Percentiles rank a stretch among this genome's conserved stretches.
phyloP scores from a whole-genome alignment of 2,888 invertebrate genomes.

The Anticlea derivata region DNA sequence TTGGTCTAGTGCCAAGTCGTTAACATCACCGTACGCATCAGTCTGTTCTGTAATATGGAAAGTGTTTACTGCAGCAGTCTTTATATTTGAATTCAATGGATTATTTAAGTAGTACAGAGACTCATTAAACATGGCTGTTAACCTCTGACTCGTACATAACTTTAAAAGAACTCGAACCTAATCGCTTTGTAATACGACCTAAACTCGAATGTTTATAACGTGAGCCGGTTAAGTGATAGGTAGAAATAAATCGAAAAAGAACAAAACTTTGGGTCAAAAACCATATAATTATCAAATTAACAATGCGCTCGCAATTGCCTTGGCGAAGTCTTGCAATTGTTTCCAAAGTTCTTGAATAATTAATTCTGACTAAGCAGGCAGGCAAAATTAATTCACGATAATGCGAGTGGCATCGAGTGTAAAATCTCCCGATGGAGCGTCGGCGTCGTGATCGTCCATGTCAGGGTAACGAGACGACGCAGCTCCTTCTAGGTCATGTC shows the following conservation, averaged over 20 bases:
- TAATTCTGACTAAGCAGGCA: background rate
- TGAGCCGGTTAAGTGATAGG: background rate
- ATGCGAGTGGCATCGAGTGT: constrained; percentile 9
- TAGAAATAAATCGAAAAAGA: background rate
- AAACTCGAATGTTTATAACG: background rate
- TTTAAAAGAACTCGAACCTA: constrained; percentile 13
- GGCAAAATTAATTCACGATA: background rate
- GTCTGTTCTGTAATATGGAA: constrained; percentile 27
- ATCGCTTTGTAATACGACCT: constrained; percentile 12
- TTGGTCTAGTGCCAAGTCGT: constrained; percentile 32
- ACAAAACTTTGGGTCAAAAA: background rate
- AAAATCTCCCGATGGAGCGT: background rate
- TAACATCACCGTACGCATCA: constrained; percentile 19
- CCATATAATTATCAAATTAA: constrained; percentile 2
- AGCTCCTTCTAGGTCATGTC: constrained; percentile 23
- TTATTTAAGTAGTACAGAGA: constrained; percentile 23
- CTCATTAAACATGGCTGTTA: constrained; percentile 27
- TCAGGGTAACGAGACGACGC: constrained; percentile 3
- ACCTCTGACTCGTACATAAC: constrained; percentile 29
- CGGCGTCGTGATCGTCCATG: background rate
- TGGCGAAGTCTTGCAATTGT: background rate
- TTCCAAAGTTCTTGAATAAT: background rate
- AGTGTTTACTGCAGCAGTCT: constrained; percentile 34
- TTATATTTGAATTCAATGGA: constrained; percentile 32
- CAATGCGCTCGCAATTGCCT: background rate